A percentile compares a stretch with the other conserved stretches of the same genome.
These are phyloP conservation scores for Phylloscopus whistleri DNA, from an alignment of 2,113 vertebrate genomes.

Conservation along the genomic window DNA sequence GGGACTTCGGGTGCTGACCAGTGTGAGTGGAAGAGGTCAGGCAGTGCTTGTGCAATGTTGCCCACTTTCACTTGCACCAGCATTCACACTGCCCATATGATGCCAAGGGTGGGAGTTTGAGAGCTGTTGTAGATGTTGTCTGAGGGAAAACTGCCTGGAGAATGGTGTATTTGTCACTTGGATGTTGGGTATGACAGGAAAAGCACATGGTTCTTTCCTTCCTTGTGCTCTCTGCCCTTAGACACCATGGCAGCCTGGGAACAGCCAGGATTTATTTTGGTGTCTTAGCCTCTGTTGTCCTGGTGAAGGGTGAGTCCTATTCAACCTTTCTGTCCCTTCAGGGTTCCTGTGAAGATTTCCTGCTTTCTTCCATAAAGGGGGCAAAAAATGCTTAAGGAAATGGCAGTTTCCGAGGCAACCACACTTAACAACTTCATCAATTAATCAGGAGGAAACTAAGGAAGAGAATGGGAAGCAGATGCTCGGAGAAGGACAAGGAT, in stretches of 20 bases:
- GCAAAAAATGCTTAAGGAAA: conserved; percentile 23
- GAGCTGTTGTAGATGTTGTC: neutral
- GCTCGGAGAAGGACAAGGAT: neutral
- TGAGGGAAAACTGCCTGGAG: neutral
- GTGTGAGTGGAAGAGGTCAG: neutral
- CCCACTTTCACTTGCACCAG: neutral
- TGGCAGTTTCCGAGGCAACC: neutral
- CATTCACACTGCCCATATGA: neutral
- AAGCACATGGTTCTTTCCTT: neutral
- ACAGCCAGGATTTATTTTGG: neutral
- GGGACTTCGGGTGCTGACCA: neutral
- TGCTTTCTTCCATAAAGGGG: neutral
- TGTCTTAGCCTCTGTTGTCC: neutral
- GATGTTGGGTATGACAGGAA: neutral
- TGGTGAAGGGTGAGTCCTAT: neutral
- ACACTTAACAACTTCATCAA: conserved; percentile 31
- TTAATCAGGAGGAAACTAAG: conserved; percentile 41
- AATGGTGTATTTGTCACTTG: neutral
- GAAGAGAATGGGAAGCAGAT: conserved; percentile 50
- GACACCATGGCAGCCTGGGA: neutral
- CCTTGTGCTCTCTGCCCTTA: neutral
- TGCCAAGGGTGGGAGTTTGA: neutral
- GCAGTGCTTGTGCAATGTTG: neutral
- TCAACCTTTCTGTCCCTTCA: neutral
- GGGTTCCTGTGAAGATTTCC: conserved; percentile 12